Evolutionary conservation across 2,797 vertebrate genomes (phyloP).

Genomic region (Pseudocheirus occidentalis): DNA sequence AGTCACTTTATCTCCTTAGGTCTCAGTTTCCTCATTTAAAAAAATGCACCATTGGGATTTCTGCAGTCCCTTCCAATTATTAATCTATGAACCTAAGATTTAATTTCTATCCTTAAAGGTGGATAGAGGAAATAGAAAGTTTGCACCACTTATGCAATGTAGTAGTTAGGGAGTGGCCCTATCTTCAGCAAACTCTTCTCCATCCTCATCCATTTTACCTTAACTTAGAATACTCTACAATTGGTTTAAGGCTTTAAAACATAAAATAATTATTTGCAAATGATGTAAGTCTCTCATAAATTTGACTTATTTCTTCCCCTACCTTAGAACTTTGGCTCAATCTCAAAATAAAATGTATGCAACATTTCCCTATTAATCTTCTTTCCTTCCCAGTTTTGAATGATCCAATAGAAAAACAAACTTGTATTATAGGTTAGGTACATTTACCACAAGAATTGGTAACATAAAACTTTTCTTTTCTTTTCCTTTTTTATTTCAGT

Average conservation of each 20-base stretch:
- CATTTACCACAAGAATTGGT: not conserved
- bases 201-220: not conserved
- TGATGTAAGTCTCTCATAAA: not conserved
- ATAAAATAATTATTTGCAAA: not conserved
- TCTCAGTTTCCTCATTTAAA: not conserved
- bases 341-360: not conserved
- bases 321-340: not conserved
- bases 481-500: not conserved
- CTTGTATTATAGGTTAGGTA: not conserved
- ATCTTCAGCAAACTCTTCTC: not conserved
- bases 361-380: not conserved
- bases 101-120: not conserved
- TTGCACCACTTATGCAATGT: not conserved
- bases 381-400: not conserved
- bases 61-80: not conserved
- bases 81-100: not conserved
- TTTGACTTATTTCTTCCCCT: not conserved
- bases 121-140: not conserved
- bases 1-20: not conserved
- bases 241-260: not conserved
- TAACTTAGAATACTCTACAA: not conserved
- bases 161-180: not conserved
- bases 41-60: not conserved
- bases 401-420: not conserved
- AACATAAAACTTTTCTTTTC: not conserved